Base-by-base conservation (phyloP, 2,797 vertebrate genomes). In the Gallinago solitaria region DNA sequence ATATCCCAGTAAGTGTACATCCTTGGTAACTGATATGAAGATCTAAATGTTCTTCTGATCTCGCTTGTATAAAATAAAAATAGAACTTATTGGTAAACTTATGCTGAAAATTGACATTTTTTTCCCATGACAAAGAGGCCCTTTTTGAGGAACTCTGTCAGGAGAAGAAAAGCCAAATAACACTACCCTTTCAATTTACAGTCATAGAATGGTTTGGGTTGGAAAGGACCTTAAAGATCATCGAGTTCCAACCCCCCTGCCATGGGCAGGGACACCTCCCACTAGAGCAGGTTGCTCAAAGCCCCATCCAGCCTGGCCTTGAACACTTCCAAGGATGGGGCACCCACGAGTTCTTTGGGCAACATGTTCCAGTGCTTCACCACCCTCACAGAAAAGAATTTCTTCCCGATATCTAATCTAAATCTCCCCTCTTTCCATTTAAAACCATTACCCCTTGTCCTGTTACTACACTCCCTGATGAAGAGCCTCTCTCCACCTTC, bases 41-140 rank as follows among this genome's bases (percentile, higher is more conserved):
- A 86, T 56, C 64, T 54, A 79, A 83, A 89, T 54, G 24, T 76
- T 84, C 43, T 77, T 83, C 68, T 83, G 48, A 81, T 77, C 67
- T 90, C 1, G 0, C 21, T 24, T 24, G 30, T 76, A 64, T 70
- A 79, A 94, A 90, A 59, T 24, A 91, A 89, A 95, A 92, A 76
- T 41, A 92, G 67, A 95, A 83, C 27, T 60, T 6, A 23, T 25
- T 68, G 39, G 82, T 57, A 89, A 87, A 87, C 50, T 82, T 79
- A n/a, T 45, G 47, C 27, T 74, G 32, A 43, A 73, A 71, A n/a
- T 68, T 2, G 4, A 23, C 0, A 0, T 1, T 3, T 15, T 64
- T 87, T 85, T 39, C 12, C 79, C 65, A 41, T 17, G n/a, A 89
- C 28, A 56, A 59, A n/a, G 73, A 47, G 15, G 47, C 48, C 14